Percentiles rank a stretch among this genome's conserved stretches.
phyloP scores from a whole-genome alignment of 2,797 vertebrate species.

The Notoglanidium macrostoma region DNA sequence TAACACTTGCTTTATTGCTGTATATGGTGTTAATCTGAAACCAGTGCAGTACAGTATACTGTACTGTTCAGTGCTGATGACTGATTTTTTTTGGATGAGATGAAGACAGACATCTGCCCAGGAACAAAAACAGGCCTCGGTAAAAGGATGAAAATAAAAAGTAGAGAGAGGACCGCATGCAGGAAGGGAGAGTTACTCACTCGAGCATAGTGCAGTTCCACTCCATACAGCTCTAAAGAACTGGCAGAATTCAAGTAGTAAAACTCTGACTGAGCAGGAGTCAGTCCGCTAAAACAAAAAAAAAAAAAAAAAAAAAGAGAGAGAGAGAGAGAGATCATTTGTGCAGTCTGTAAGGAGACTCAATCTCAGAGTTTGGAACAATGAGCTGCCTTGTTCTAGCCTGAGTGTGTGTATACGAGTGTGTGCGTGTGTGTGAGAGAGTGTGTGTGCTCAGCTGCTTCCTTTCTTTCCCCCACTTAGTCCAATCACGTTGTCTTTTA shows the following conservation, averaged over 20 bases:
- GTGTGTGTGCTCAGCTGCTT: conserved; percentile 32
- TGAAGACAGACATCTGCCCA: neutral
- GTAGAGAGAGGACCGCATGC: neutral
- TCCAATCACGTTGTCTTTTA: conserved; percentile 33
- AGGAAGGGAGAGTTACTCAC: conserved; percentile 73
- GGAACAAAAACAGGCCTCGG: neutral
- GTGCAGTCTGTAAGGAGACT: conserved; percentile 47
- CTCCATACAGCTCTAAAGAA: conserved; percentile 95
- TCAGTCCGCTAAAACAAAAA: conserved; percentile 80
- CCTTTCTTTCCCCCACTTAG: conserved; percentile 40
- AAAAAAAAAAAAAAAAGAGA: neutral
- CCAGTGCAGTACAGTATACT: neutral
- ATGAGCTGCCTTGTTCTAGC: conserved; percentile 53
- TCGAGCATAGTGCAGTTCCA: conserved; percentile 99
- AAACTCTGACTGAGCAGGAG: conserved; percentile 97
- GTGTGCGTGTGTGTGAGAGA: conserved; percentile 33
- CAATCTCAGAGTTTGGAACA: conserved; percentile 46
- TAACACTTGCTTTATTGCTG: no score
- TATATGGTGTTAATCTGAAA: neutral
- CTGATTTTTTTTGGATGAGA: neutral
- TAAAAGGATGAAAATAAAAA: neutral
- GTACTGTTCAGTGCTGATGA: neutral
- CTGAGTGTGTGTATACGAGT: conserved; percentile 23
- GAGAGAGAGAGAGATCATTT: conserved; percentile 38
- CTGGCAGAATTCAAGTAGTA: conserved; percentile 95